A percentile compares a stretch with the other conserved stretches of the same genome.
phyloP scores from a whole-genome alignment of 23 tunicate species.

The Ascidia mentula region DNA sequence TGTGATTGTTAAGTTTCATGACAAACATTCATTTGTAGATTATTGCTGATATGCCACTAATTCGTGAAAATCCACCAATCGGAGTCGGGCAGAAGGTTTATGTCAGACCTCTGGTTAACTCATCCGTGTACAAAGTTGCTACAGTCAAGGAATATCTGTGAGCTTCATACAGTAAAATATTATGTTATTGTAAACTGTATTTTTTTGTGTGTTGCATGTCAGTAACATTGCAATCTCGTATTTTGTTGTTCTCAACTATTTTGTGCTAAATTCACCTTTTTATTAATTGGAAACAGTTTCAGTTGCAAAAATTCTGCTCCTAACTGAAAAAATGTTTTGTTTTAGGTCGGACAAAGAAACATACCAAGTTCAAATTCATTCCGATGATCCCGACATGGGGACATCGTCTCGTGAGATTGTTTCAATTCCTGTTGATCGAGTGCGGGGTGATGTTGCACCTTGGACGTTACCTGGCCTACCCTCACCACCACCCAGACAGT shows the following conservation, averaged over 20 bases:
- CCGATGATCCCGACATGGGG: conserved; percentile 50
- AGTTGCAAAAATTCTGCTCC: neutral
- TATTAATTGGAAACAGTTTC: neutral
- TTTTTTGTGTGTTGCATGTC: neutral
- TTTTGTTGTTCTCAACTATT: neutral
- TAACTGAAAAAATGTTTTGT: neutral
- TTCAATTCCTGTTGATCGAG: conserved; percentile 53
- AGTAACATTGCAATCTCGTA: neutral
- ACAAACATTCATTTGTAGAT: conserved; percentile 16
- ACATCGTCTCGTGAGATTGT: conserved; percentile 21
- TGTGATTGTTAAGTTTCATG: neutral
- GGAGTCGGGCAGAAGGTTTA: conserved; percentile 50
- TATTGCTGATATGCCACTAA: conserved; percentile 59
- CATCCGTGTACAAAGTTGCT: conserved; percentile 62
- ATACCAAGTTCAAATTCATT: conserved; percentile 40
- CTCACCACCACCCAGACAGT: conserved; percentile 63
- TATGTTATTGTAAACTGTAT: neutral
- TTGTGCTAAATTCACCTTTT: neutral
- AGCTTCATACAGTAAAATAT: conserved; percentile 4
- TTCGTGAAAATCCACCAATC: conserved; percentile 24
- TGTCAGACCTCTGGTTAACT: conserved; percentile 58
- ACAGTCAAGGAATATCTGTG: conserved; percentile 51
- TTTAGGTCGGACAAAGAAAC: conserved; percentile 40
- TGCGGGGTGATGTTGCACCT: conserved; percentile 53
- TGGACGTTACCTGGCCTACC: conserved; percentile 68